Percentiles rank a stretch among this genome's conserved stretches.
These are phyloP conservation scores for Coleophora deauratella DNA, from an alignment of 2,888 invertebrate genomes.

Conservation along the genomic window DNA sequence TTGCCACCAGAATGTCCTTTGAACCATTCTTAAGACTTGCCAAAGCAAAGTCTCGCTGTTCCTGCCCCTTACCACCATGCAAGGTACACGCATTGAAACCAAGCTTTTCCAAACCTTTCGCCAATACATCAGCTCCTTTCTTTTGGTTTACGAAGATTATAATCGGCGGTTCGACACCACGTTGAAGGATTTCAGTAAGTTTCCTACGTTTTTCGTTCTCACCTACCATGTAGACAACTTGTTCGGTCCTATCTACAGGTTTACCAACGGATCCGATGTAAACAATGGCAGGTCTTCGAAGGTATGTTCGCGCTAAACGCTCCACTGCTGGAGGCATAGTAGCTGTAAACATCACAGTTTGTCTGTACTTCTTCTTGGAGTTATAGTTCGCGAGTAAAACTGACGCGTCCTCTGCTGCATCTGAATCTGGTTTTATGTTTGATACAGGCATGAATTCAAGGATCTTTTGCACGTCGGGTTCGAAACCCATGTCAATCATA, in stretches of 20 bases:
- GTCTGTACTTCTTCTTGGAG: conserved; percentile 96
- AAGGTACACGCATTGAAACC: conserved; percentile 97
- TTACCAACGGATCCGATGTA: conserved; percentile 98
- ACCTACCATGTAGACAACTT: conserved; percentile 95
- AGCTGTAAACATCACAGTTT: conserved; percentile 99
- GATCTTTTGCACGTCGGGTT: conserved; percentile 98
- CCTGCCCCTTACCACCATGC: conserved; percentile 99
- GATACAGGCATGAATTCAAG: conserved; percentile 98
- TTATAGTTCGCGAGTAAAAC: conserved; percentile 94
- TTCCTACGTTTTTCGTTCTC: conserved; percentile 98
- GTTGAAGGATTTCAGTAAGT: conserved; percentile 90
- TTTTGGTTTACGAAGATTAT: conserved; percentile 99
- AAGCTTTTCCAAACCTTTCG: conserved; percentile 96
- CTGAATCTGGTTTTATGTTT: conserved; percentile 97
- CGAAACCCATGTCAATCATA: conserved; percentile 99
- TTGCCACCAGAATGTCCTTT: conserved; percentile 98
- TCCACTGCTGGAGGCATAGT: conserved; percentile 99
- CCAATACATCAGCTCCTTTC: conserved; percentile 98
- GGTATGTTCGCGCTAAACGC: conserved; percentile 93
- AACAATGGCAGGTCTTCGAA: conserved; percentile 96
- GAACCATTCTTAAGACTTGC: conserved; percentile 96
- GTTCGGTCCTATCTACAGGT: conserved; percentile 98
- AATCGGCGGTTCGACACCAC: conserved; percentile 96
- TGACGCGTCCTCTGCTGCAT: conserved; percentile 97
- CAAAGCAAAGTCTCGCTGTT: conserved; percentile 98